Evolutionary conservation across 2,797 vertebrate species (phyloP), one percentile per base, ranked within the genome.

Genomic region (Nyctalus aviator): DNA sequence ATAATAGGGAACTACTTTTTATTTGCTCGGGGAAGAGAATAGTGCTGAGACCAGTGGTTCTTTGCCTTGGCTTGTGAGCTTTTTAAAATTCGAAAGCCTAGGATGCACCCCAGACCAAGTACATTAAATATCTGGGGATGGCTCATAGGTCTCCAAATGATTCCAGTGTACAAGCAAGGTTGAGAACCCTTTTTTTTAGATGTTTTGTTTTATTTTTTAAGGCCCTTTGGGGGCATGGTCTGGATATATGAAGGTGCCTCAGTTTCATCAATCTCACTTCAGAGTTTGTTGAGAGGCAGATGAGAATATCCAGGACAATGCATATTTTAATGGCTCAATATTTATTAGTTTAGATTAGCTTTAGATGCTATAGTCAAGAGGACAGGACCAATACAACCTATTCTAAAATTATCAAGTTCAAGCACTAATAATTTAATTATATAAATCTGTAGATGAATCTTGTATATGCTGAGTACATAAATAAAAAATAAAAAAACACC

Each of bases 151-250:
- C 66, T 17, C 27, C 46, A 82, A 71, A 48, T 68, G 48, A 86
- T 64, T 77, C 25, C 76, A 76, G 1, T 37, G 30, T 85, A 18
- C 46, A 86, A 10, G 30, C 7, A 77, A 37, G 32, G 11, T 53
- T 84, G 59, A 86, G 15, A 93, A 69, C 27, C 30, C 68, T 4
- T 83, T 55, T 55, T 46, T 23, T 79, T 79, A 72, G 30, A 27
- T 27, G 11, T 32, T 30, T 82, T 23, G 44, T 77, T 90, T 91
- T 89, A 59, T 69, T 86, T 72, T 82, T 57, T 62, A 91, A 96
- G 69, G 20, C 12, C 18, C 66, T 73, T 27, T 68, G 18, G 35
- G 35, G 20, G 2, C 20, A 15, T 57, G 5, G 8, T 15, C 37
- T 55, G 30, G 15, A 35, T 82, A 46, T 57, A 71, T 50, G 6